Evolutionary conservation across 1,140 invertebrate species (phyloP), one percentile per base, ranked within the genome.

Genomic region (Limonius californicus): DNA sequence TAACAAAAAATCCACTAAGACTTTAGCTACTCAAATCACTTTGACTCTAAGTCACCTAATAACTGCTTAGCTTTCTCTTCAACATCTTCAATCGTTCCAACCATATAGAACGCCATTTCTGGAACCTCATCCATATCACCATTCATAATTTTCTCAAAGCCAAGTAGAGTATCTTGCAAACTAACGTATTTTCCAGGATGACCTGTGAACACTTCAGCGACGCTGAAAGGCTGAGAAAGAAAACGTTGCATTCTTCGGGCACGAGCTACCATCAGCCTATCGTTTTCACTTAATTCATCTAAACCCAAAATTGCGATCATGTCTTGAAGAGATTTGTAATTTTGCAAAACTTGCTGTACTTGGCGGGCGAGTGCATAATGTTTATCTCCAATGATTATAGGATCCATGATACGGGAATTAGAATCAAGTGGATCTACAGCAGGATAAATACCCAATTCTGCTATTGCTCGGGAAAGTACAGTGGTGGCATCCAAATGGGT

Each of bases 401-500:
- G 94, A 76, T 99, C 97, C 89, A 99, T 94, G 74, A 98, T 98
- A 90, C 97, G 94, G 8, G 95, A 97, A 30, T 92, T 98, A 12
- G 97, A 98, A 81, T 98, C 97, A 15, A 99, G 86, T 57, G 97
- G 96, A 87, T 99, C 97, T 21, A 99, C 96, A 80, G 96, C 96
- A 0, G 96, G 96, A 77, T 99, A 99, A 76, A 99, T 98, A 81
- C 94, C 95, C 81, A 93, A 79, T 68, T 85, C 83, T 66, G 97
- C 94, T 81, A 99, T 98, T 72, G 94, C 95, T 78, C 96, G 87
- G n/a, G 95, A 97, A 80, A 99, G 85, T 68, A 99, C 96, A 82
- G 96, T 99, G 64, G 95, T 98, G 72, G 97, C 96, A 77, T 99
- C 97, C 85, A 99, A 95, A 79, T 99, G 97, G 83, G 97, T 96